phyloP scores from a whole-genome alignment of 2,113 vertebrate species.

The Rhynchopsitta pachyrhyncha region DNA sequence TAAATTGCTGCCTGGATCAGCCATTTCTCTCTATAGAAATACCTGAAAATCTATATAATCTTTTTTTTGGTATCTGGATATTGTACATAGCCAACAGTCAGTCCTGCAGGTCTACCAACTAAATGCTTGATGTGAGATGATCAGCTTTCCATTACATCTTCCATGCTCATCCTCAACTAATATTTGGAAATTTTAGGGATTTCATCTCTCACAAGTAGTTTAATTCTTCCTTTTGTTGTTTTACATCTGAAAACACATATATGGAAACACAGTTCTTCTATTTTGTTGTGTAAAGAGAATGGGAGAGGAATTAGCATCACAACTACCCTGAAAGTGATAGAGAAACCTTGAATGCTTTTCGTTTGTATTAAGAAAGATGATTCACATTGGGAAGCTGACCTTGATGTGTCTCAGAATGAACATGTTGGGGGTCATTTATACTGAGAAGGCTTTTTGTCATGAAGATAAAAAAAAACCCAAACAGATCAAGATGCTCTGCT shows the following conservation, averaged over 20 bases:
- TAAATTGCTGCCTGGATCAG: background rate
- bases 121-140: background rate
- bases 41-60: background rate
- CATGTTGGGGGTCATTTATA: background rate
- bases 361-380: constrained; percentile 10
- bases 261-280: background rate
- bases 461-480: background rate
- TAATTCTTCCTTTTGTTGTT: background rate
- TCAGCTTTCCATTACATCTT: background rate
- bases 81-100: background rate
- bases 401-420: constrained; percentile 11
- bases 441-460: background rate
- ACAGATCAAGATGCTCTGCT: background rate
- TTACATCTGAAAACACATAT: background rate
- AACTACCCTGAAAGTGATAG: background rate
- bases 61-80: background rate
- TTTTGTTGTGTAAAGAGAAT: background rate
- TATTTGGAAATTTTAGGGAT: background rate
- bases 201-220: background rate
- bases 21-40: background rate
- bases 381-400: background rate
- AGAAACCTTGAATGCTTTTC: background rate
- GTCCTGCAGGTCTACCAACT: background rate
- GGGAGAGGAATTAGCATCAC: background rate
- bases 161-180: background rate